A percentile compares a stretch with the other conserved stretches of the same genome.
Conservation (phyloP, 2,113 vertebrate species). For the Callaeas wilsoni region DNA sequence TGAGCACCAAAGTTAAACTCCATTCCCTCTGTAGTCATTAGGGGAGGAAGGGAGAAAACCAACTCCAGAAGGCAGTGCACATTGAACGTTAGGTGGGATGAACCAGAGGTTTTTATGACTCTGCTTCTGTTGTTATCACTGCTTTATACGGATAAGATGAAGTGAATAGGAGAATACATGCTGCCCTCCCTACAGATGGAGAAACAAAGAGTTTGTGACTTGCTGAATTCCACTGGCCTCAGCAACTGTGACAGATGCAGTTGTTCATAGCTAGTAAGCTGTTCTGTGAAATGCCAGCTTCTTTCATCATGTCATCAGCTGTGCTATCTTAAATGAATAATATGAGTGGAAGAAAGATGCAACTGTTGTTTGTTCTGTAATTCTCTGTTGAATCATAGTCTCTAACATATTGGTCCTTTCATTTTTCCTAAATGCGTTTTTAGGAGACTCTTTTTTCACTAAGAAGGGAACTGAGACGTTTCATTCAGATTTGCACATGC, state of each 20-base stretch:
- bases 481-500: constrained; percentile 74
- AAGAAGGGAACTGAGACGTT: constrained; percentile 72
- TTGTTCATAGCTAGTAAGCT: neutral
- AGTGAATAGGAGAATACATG: neutral
- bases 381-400: neutral
- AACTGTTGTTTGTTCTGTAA: neutral
- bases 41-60: neutral
- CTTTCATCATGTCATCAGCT: neutral
- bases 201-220: neutral
- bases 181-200: neutral
- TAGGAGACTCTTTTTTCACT: constrained; percentile 75
- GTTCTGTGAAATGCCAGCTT: neutral
- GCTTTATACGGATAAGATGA: neutral
- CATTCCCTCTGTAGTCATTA: neutral
- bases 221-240: neutral
- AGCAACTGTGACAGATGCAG: neutral
- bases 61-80: neutral
- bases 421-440: neutral
- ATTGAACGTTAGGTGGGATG: neutral
- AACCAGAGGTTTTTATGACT: neutral
- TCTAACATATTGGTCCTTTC: neutral
- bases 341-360: neutral
- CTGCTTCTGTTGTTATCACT: neutral
- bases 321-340: neutral
- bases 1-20: neutral